These are phyloP conservation scores for Cyclura pinguis DNA, from an alignment of 2,797 vertebrate species.

Conservation along the genomic window DNA sequence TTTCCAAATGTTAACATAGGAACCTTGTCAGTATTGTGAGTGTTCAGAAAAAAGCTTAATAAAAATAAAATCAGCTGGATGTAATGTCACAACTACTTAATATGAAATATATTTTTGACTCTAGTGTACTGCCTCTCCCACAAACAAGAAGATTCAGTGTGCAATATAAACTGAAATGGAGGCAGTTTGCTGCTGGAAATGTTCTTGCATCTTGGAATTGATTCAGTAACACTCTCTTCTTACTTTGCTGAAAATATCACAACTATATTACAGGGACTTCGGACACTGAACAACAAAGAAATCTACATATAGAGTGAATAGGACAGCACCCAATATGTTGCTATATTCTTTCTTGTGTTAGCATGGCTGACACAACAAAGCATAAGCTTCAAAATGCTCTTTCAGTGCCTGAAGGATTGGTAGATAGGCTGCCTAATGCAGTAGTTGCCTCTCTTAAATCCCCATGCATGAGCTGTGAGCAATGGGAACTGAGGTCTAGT, in stretches of 20 bases:
- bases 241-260: conserved; percentile 36
- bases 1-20: conserved; percentile 68
- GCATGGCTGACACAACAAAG: conserved; percentile 5
- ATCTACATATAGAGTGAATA: conserved; percentile 39
- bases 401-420: background rate
- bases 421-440: background rate
- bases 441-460: background rate
- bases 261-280: conserved; percentile 23
- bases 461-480: background rate
- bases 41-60: conserved; percentile 64
- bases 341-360: conserved; percentile 38
- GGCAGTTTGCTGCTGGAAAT: conserved; percentile 33
- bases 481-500: background rate
- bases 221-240: background rate
- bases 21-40: conserved; percentile 68
- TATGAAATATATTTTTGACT: conserved; percentile 48
- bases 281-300: background rate
- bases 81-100: conserved; percentile 72
- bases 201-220: background rate
- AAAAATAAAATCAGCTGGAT: conserved; percentile 71
- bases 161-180: conserved; percentile 42
- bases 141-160: conserved; percentile 50
- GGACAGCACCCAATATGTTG: conserved; percentile 10
- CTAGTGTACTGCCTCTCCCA: background rate
- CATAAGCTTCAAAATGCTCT: background rate